These are phyloP conservation scores for Osmoderma eremita DNA, from an alignment of 2,888 invertebrate species.

Conservation along the genomic window DNA sequence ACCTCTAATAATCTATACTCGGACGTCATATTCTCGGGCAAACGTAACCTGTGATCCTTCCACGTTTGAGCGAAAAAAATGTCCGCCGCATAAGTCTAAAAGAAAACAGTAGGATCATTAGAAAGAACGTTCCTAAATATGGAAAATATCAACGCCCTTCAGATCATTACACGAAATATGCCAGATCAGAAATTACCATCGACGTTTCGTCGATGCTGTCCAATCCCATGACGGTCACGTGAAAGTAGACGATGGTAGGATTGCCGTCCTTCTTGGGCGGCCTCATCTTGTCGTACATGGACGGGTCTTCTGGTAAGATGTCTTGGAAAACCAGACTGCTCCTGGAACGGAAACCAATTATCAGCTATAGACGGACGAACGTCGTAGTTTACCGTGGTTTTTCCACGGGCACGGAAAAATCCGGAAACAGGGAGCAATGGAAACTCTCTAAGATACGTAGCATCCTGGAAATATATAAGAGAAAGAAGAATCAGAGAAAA, in stretches of 20 bases:
- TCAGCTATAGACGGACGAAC: slow-evolving; percentile 30
- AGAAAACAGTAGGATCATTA: slow-evolving; percentile 40
- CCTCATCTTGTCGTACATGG: slow-evolving; percentile 91
- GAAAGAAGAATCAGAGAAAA: too few species aligned
- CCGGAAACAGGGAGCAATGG: slow-evolving; percentile 60
- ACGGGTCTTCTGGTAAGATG: slow-evolving; percentile 86
- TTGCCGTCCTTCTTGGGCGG: slow-evolving; percentile 91
- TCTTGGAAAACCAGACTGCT: slow-evolving; percentile 84
- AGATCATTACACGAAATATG: neutral
- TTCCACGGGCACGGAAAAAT: slow-evolving; percentile 57
- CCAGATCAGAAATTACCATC: slow-evolving; percentile 83
- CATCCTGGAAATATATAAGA: slow-evolving; percentile 26
- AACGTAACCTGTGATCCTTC: slow-evolving; percentile 86
- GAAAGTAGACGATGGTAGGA: slow-evolving; percentile 89
- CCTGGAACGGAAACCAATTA: slow-evolving; percentile 61
- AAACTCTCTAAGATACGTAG: slow-evolving; percentile 40
- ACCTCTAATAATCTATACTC: slow-evolving; percentile 89
- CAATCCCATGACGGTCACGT: slow-evolving; percentile 93
- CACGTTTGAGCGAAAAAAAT: slow-evolving; percentile 94
- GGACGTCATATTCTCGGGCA: slow-evolving; percentile 93
- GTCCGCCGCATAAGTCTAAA: slow-evolving; percentile 87
- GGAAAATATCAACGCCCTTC: neutral
- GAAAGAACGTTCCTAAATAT: neutral
- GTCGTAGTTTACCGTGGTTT: slow-evolving; percentile 33
- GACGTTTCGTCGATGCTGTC: slow-evolving; percentile 96